Evolutionary conservation across 2,888 invertebrate species (phyloP).

Genomic region (Tachystola acroxantha): DNA sequence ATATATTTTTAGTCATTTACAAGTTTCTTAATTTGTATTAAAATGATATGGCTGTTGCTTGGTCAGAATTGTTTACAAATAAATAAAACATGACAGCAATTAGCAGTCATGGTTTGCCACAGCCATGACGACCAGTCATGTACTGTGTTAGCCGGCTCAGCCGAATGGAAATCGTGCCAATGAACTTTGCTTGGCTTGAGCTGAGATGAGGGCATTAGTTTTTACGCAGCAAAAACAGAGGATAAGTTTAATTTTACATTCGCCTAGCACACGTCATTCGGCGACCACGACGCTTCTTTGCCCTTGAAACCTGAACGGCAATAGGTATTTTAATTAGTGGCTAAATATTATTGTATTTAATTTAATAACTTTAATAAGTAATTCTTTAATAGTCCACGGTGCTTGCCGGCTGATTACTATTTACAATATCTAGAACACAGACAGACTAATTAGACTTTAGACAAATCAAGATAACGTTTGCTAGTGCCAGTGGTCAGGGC

Average conservation of each 20-base stretch:
- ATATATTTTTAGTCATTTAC: no score
- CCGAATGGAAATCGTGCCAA: conserved; percentile 55
- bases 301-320: conserved; percentile 4
- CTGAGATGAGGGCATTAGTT: conserved; percentile 39
- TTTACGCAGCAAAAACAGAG: conserved; percentile 40
- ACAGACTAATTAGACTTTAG: not conserved
- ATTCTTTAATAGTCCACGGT: not conserved
- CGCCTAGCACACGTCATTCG: conserved; percentile 3
- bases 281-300: not conserved
- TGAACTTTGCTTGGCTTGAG: conserved; percentile 60
- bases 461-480: not conserved
- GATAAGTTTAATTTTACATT: conserved; percentile 1
- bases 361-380: no score
- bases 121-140: conserved; percentile 44
- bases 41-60: not conserved
- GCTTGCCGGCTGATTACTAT: not conserved
- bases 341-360: no score
- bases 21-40: not conserved
- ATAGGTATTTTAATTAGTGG: no score
- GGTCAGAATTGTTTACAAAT: conserved; percentile 15
- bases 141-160: conserved; percentile 25
- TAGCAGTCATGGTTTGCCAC: conserved; percentile 44
- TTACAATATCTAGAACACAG: no score
- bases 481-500: conserved; percentile 1
- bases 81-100: conserved; percentile 35